A percentile compares a stretch with the other conserved stretches of the same genome.
phyloP scores from a whole-genome alignment of 2,113 vertebrate genomes.

The Saguinus midas region DNA sequence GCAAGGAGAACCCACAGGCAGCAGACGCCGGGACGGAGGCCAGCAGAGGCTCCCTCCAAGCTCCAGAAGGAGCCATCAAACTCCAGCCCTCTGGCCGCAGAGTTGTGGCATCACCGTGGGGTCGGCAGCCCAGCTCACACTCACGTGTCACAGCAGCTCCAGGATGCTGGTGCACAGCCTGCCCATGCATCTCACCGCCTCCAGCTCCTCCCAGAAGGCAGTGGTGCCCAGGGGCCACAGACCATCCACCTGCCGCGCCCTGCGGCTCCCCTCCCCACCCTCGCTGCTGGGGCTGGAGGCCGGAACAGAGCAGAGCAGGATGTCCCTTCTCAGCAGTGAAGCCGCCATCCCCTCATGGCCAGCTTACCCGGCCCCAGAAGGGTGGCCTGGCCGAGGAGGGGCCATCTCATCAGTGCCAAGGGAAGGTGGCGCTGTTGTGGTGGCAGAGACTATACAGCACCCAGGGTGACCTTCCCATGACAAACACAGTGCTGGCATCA shows the following conservation, averaged over 20 bases:
- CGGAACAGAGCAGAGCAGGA: accelerated
- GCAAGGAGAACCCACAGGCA: not conserved
- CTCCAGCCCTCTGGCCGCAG: not conserved
- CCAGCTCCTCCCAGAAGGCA: not conserved
- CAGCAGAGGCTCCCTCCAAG: accelerated
- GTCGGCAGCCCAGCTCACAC: not conserved
- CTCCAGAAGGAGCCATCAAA: not conserved
- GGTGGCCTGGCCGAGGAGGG: accelerated
- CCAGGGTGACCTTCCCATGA: conserved; percentile 73
- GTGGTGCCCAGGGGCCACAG: not conserved
- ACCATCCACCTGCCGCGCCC: not conserved
- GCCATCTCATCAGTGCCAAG: accelerated
- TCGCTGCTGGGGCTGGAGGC: accelerated
- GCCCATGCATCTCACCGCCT: accelerated
- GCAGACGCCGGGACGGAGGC: not conserved
- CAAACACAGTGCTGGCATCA: conserved; percentile 36
- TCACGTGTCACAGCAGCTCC: not conserved
- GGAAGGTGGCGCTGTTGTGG: not conserved
- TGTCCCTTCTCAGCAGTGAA: not conserved
- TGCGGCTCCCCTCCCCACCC: accelerated
- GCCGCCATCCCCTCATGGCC: accelerated
- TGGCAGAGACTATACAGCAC: not conserved
- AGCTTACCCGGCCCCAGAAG: not conserved
- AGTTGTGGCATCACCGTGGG: accelerated
- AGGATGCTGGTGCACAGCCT: accelerated